A percentile compares a stretch with the other conserved stretches of the same genome.
phyloP scores from a whole-genome alignment of 2,113 vertebrate genomes.

The Nanorana parkeri region DNA sequence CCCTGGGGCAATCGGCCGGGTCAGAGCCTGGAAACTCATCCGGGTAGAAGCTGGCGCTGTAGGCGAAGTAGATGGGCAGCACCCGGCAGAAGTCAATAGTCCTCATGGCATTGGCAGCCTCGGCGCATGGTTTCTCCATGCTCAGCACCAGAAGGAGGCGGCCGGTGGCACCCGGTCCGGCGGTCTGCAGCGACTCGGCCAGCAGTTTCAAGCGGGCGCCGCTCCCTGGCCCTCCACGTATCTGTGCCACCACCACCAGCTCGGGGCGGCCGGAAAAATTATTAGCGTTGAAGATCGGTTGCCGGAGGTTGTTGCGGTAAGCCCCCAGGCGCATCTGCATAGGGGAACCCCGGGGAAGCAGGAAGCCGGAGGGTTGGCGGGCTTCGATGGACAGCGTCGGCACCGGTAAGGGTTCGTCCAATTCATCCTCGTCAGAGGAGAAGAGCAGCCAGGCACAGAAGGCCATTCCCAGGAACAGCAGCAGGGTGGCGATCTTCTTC shows the following conservation, averaged over 20 bases:
- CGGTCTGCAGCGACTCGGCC: conserved; percentile 70
- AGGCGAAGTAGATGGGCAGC: conserved; percentile 79
- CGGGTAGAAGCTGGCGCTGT: conserved; percentile 77
- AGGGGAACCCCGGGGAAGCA: conserved; percentile 62
- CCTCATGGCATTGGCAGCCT: conserved; percentile 70
- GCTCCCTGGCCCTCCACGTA: conserved; percentile 77
- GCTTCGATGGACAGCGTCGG: not conserved
- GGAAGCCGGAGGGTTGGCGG: not conserved
- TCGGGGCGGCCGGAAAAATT: conserved; percentile 67
- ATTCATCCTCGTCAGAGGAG: not conserved
- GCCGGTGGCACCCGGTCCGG: conserved; percentile 63
- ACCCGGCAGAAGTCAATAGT: conserved; percentile 77
- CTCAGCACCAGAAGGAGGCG: conserved; percentile 75
- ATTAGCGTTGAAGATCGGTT: conserved; percentile 68
- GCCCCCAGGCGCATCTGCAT: conserved; percentile 64
- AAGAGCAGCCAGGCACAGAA: conserved; percentile 19
- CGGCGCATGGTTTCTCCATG: conserved; percentile 75
- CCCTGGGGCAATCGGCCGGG: conserved; percentile 70
- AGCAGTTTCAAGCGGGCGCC: conserved; percentile 74
- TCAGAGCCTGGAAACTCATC: conserved; percentile 76
- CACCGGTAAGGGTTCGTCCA: rapidly evolving
- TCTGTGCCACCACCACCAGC: conserved; percentile 75
- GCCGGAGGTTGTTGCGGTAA: conserved; percentile 69
- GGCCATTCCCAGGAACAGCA: conserved; percentile 20
- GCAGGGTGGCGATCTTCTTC: conserved; percentile 44